Evolutionary conservation across 2,888 invertebrate species (phyloP), one percentile per base, ranked within the genome.

Genomic region (Linnaemya tessellans): DNA sequence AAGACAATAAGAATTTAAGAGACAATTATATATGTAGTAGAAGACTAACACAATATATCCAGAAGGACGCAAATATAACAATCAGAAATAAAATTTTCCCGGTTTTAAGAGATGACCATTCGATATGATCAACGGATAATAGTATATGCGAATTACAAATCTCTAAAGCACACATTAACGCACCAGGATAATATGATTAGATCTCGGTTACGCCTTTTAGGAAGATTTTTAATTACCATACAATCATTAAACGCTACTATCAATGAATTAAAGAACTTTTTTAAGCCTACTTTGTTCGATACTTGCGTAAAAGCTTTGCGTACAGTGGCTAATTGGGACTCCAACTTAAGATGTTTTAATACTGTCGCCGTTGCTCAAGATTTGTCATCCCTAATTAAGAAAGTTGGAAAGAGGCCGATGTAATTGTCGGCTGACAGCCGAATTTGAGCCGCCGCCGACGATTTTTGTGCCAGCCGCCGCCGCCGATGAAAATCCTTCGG

Each of bases 131-230:
- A 49, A 1, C 25, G 46, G n/a, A n/a, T n/a, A n/a, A n/a, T n/a
- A n/a, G n/a, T n/a, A n/a, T n/a, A n/a, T n/a, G n/a, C n/a, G n/a
- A n/a, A n/a, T n/a, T n/a, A n/a, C n/a, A n/a, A n/a, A 11, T 18
- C 43, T 3, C 3, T 5, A 22, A 65, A 65, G 10, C 7, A 65
- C 13, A 65, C 46, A 1, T 10, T 65, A 1, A 1, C 1, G 3
- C 65, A 65, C n/a, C 65, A 65, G 8, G n/a, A 65, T n/a, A 46
- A 65, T n/a, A 18, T 65, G 49, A 65, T 65, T n/a, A 25, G 65
- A 46, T n/a, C 65, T 2, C 18, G 15, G 0, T 9, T 65, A 18
- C n/a, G 49, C 10, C 4, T 65, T 3, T 18, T 65, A 11, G 38
- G 62, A 38, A 11, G 62, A 62, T 62, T 62, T 62, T 62, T 41